phyloP scores from a whole-genome alignment of 1,140 invertebrate species.

The Apis dorsata region DNA sequence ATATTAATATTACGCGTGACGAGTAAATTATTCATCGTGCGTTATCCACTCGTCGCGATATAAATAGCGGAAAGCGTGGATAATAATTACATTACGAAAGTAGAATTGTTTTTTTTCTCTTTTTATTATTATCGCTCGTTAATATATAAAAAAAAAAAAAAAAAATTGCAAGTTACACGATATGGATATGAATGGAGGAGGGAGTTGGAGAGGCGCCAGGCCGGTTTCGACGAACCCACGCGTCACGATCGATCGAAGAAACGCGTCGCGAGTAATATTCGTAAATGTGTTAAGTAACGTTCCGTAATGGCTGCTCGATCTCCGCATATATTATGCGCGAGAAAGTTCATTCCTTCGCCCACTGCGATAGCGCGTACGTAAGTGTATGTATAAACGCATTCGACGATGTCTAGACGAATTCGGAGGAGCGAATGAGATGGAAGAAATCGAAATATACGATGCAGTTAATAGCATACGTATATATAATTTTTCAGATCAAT shows the following conservation, averaged over 20 bases:
- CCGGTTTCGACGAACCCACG: constrained; percentile 34
- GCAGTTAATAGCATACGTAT: background rate
- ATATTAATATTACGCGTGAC: too few species aligned
- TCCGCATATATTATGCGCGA: constrained; percentile 70
- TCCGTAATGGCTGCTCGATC: constrained; percentile 68
- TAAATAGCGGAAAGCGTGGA: too few species aligned
- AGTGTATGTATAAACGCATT: background rate
- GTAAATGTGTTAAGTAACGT: constrained; percentile 69
- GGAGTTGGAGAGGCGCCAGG: constrained; percentile 44
- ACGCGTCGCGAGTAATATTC: constrained; percentile 44
- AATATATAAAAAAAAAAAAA: too few species aligned
- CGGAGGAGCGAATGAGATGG: background rate
- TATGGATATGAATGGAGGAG: too few species aligned
- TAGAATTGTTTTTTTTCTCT: too few species aligned
- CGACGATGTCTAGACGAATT: background rate
- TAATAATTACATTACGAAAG: too few species aligned
- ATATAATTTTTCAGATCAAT: too few species aligned
- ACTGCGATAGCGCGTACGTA: constrained; percentile 26
- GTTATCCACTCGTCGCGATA: too few species aligned
- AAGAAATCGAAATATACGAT: constrained; percentile 27
- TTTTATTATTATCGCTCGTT: too few species aligned
- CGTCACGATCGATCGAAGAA: background rate
- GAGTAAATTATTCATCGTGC: too few species aligned
- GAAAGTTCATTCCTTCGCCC: constrained; percentile 69
- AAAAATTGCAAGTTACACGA: too few species aligned